phyloP scores from a whole-genome alignment of 2,888 invertebrate species.

The Acleris holmiana region DNA sequence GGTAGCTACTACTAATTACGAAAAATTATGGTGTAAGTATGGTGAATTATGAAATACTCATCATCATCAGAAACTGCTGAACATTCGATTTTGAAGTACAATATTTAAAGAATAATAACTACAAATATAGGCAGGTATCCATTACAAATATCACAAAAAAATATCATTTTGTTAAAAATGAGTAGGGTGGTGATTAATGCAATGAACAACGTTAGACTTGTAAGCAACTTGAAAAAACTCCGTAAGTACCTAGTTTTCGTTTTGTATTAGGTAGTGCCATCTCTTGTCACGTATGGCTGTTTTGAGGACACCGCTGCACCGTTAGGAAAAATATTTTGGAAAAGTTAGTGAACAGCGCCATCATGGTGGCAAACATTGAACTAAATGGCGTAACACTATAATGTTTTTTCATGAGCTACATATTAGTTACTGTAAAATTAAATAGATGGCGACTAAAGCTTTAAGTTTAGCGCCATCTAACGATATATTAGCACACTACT shows the following conservation, averaged over 20 bases:
- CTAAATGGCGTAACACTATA: not conserved
- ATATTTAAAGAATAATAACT: too few relatives aligned
- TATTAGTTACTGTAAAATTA: not conserved
- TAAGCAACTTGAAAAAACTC: not conserved
- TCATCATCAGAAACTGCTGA: too few relatives aligned
- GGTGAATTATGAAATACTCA: too few relatives aligned
- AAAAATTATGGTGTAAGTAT: too few relatives aligned
- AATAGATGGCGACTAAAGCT: conserved; percentile 9
- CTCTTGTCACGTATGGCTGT: not conserved
- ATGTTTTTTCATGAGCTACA: not conserved
- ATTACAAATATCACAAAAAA: too few relatives aligned
- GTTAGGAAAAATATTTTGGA: not conserved
- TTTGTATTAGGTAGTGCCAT: conserved; percentile 20
- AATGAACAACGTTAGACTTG: too few relatives aligned
- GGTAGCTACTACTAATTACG: too few relatives aligned
- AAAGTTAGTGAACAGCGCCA: not conserved
- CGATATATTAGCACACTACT: not conserved
- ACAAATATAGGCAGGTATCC: too few relatives aligned
- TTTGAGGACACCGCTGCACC: not conserved
- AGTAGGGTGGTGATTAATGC: not conserved
- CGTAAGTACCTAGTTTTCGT: too few relatives aligned
- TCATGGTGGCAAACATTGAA: not conserved
- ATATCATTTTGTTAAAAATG: too few relatives aligned
- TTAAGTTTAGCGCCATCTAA: conserved; percentile 23
- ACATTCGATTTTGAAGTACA: too few relatives aligned